Conservation (phyloP, 2,113 vertebrate species). For the Rousettus leschenaultii region DNA sequence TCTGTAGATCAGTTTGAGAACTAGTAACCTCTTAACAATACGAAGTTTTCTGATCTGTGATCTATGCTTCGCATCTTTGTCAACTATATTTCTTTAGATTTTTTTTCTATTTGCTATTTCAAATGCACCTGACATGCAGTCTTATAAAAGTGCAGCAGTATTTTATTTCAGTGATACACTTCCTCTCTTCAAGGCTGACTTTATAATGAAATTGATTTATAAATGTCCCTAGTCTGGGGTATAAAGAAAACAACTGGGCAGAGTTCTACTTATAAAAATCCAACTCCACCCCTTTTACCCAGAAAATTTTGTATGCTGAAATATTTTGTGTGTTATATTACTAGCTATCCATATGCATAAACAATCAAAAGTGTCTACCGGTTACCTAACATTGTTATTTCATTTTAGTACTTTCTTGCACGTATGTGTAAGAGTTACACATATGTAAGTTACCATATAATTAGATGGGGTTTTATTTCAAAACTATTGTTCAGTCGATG, state of each 20-base stretch:
- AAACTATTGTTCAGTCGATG: slow-evolving; percentile 16
- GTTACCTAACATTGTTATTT: background rate
- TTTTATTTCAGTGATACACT: background rate
- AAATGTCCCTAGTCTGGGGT: background rate
- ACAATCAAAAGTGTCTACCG: background rate
- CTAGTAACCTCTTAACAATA: background rate
- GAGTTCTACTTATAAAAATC: background rate
- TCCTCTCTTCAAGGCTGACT: background rate
- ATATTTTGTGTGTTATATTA: background rate
- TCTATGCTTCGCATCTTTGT: background rate
- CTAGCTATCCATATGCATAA: background rate
- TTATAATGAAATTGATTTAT: background rate
- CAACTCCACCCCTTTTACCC: background rate
- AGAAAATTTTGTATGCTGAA: background rate
- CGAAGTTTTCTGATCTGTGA: background rate
- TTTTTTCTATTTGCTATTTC: background rate
- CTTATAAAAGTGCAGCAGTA: background rate
- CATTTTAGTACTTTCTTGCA: background rate
- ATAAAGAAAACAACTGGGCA: background rate
- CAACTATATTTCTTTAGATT: background rate
- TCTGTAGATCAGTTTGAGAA: background rate
- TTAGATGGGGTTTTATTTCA: background rate
- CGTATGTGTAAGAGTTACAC: background rate
- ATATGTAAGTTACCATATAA: background rate
- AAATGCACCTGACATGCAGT: background rate